Evolutionary conservation across 2,888 invertebrate species (phyloP), one percentile per base, ranked within the genome.

Genomic region (Eucriotettix oculatus): DNA sequence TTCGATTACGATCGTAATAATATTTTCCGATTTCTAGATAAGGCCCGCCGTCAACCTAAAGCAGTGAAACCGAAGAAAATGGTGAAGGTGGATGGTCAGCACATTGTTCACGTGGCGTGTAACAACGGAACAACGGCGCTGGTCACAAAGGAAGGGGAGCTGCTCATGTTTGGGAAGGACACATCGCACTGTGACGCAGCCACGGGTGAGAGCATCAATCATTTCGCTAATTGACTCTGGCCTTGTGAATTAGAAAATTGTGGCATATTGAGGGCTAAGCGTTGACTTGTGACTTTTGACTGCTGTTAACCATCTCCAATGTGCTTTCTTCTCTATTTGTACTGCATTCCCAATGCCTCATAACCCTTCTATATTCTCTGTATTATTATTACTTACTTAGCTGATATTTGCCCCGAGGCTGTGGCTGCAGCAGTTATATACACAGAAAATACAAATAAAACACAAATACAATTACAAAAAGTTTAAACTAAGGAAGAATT

Each of bases 121-220:
- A 97, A 96, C 74, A 92, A 93, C 74, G 96, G 95, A 9, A 91
- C 94, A 2, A 91, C 94, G 11, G 96, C 95, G 7, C 80, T 97
- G 63, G 88, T 97, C 0, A 92, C 93, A 1, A 84, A 87, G 68
- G 88, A 90, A 59, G 98, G 98, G 0, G 86, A 89, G 68, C 76
- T 97, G 52, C 82, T 90, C 60, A 90, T 98, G 86, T 96, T 90
- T 73, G 96, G 97, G 54, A 96, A 96, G 72, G 96, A 97, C 73
- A 89, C 86, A 12, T 82, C 87, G 10, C 87, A 92, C 70, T 87
- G 87, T 67, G 91, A 93, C 74, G 76, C 83, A 62, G 69, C 77
- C 56, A 79, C 81, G 58, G 81, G 84, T 75, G 29, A 29, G 29
- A 29, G 3, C 29, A 29, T 29, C 29, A 29, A 7, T 29, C 29